These are phyloP conservation scores for Erynnis tages DNA, from an alignment of 2,888 invertebrate species.

Conservation along the genomic window DNA sequence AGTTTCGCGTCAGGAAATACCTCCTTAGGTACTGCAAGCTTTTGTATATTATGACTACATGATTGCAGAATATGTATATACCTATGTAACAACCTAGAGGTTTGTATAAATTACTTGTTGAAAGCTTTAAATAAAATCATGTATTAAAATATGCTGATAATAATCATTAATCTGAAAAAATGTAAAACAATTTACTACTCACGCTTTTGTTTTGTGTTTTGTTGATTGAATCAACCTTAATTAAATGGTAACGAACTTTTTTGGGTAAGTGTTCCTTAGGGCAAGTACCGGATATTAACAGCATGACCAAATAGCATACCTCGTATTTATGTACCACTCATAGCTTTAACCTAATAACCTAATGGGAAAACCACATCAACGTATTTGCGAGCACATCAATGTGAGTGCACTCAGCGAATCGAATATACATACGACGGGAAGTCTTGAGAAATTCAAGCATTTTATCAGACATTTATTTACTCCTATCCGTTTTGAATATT, in stretches of 20 bases:
- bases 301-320: background rate
- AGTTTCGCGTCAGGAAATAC: too few species aligned
- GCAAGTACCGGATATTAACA: conserved; percentile 1
- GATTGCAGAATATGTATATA: too few species aligned
- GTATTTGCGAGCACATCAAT: conserved; percentile 33
- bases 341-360: conserved; percentile 18
- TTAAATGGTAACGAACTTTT: background rate
- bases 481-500: background rate
- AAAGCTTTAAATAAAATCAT: too few species aligned
- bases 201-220: too few species aligned
- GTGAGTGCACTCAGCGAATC: conserved; percentile 35
- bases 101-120: too few species aligned
- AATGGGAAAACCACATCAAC: conserved; percentile 25
- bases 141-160: too few species aligned
- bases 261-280: conserved; percentile 1
- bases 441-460: background rate
- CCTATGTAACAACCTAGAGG: too few species aligned
- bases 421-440: conserved; percentile 8
- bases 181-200: too few species aligned
- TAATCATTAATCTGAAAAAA: too few species aligned
- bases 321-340: background rate
- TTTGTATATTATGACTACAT: too few species aligned
- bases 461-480: background rate
- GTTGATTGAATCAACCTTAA: too few species aligned
- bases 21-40: too few species aligned